phyloP scores from a whole-genome alignment of 2,797 vertebrate species.

The Netta rufina region DNA sequence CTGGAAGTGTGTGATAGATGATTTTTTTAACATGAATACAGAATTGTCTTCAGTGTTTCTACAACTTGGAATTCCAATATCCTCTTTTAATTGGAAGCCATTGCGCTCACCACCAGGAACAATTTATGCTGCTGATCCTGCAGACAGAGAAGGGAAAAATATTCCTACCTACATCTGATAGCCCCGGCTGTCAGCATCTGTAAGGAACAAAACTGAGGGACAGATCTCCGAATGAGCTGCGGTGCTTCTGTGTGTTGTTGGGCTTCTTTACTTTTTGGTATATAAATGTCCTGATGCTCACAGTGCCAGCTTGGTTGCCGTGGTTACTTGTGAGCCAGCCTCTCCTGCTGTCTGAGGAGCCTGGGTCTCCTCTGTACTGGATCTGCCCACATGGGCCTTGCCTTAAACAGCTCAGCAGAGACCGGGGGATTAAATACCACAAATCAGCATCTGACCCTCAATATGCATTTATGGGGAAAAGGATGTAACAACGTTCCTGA shows the following conservation, averaged over 20 bases:
- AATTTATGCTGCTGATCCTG: background rate
- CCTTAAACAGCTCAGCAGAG: background rate
- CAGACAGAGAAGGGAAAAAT: background rate
- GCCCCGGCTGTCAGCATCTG: background rate
- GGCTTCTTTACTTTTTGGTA: background rate
- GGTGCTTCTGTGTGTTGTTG: background rate
- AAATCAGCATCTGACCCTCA: background rate
- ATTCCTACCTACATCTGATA: background rate
- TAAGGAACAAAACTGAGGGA: background rate
- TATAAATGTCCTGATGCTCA: background rate
- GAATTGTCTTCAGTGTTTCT: background rate
- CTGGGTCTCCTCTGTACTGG: background rate
- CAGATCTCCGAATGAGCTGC: background rate
- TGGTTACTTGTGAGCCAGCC: background rate
- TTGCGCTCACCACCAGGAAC: background rate
- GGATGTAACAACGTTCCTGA: background rate
- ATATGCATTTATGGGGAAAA: background rate
- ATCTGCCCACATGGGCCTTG: background rate
- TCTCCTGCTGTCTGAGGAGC: background rate
- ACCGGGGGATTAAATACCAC: background rate
- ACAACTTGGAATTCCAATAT: background rate
- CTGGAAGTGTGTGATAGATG: conserved; percentile 1
- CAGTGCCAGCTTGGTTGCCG: background rate
- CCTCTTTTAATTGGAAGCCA: background rate
- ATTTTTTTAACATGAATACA: background rate